Conservation (phyloP, 1,140 invertebrate genomes). For the Cardiocondyla obscurior region DNA sequence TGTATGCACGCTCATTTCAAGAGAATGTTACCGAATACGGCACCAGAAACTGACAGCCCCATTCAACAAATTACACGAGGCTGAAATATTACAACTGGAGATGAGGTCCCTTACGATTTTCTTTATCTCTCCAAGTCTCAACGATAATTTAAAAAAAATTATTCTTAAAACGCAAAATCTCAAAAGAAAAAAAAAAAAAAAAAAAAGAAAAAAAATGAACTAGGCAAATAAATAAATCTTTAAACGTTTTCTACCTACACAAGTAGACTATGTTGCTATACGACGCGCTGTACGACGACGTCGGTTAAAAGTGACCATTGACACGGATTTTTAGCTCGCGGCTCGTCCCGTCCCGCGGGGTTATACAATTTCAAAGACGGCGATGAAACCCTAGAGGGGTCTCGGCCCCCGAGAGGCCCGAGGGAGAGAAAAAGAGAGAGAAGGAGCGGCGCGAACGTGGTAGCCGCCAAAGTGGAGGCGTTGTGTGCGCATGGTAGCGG, state of each 20-base stretch:
- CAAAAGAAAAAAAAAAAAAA: no score
- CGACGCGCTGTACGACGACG: constrained; percentile 10
- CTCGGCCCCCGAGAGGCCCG: constrained; percentile 9
- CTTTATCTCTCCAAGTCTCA: background rate
- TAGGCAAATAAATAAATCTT: background rate
- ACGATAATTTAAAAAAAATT: background rate
- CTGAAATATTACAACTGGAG: background rate
- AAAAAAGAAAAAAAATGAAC: no score
- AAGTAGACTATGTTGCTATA: background rate
- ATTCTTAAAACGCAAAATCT: no score
- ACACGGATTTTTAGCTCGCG: constrained; percentile 46
- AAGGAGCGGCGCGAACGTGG: constrained; percentile 47
- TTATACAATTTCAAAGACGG: constrained; percentile 57
- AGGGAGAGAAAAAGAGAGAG: constrained; percentile 2
- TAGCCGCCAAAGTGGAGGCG: constrained; percentile 59
- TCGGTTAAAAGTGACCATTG: constrained; percentile 43
- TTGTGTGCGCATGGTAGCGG: constrained; percentile 82
- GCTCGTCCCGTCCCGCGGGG: constrained; percentile 24
- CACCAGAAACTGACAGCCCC: background rate
- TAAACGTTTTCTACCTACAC: background rate
- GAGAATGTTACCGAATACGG: background rate
- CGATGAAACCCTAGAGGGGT: constrained; percentile 50
- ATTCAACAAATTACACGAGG: background rate
- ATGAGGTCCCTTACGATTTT: background rate
- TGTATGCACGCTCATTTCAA: constrained; percentile 9